Evolutionary conservation across 2,113 vertebrate genomes (phyloP).

Genomic region (Xiphias gladius): DNA sequence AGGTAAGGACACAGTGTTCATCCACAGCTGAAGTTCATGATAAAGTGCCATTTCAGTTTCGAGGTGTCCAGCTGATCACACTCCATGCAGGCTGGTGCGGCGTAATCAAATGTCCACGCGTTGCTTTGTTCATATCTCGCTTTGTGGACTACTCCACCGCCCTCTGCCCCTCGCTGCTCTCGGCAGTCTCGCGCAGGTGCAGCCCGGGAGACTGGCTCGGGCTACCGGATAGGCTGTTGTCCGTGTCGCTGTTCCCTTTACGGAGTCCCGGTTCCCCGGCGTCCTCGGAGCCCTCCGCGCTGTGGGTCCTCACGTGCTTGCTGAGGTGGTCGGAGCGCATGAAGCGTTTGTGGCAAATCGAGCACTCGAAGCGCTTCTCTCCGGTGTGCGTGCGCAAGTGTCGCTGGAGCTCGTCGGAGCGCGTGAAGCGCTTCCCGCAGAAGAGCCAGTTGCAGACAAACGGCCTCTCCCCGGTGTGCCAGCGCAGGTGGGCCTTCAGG

Average conservation of each 20-base stretch:
- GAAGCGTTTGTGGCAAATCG: constrained; percentile 92
- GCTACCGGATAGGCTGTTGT: constrained; percentile 90
- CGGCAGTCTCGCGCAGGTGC: constrained; percentile 77
- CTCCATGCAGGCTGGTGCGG: constrained; percentile 14
- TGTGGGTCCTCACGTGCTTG: constrained; percentile 93
- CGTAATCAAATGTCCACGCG: constrained; percentile 33
- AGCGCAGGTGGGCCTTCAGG: constrained; percentile 94
- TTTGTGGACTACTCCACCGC: constrained; percentile 48
- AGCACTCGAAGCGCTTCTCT: constrained; percentile 93
- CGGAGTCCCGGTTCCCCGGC: constrained; percentile 71
- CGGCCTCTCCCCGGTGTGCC: constrained; percentile 94
- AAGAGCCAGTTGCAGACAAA: constrained; percentile 97
- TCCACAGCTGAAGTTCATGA: constrained; percentile 52
- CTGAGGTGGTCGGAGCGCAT: constrained; percentile 96
- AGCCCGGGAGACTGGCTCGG: constrained; percentile 90
- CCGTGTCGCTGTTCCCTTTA: constrained; percentile 92
- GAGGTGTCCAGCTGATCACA: constrained; percentile 43
- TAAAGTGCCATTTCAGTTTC: constrained; percentile 78
- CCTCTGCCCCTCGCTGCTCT: constrained; percentile 72
- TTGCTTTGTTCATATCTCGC: background rate
- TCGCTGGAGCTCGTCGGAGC: constrained; percentile 94
- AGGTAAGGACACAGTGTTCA: constrained; percentile 72
- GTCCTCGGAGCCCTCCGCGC: constrained; percentile 79
- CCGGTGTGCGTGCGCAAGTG: constrained; percentile 95
- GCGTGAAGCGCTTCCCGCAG: constrained; percentile 94